A percentile compares a stretch with the other conserved stretches of the same genome.
phyloP scores from a whole-genome alignment of 2,113 vertebrate species.

The Heliornis fulica region DNA sequence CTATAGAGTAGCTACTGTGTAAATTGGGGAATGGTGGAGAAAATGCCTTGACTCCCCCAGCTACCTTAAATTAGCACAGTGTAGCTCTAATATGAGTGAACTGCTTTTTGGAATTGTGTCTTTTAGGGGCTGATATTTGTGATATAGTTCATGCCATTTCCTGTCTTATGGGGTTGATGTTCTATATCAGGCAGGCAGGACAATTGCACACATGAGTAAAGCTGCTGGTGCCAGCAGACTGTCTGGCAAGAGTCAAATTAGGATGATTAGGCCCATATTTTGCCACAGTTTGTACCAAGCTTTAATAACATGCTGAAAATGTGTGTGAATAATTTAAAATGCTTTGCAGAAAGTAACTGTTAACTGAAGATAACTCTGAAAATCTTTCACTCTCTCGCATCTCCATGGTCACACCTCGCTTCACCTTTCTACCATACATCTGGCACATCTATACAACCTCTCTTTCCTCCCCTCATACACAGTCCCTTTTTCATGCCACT shows the following conservation, averaged over 20 bases:
- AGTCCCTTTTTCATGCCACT: slow-evolving; percentile 98
- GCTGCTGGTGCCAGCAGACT: background rate
- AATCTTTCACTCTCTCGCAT: slow-evolving; percentile 77
- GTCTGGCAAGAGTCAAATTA: background rate
- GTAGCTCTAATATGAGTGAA: background rate
- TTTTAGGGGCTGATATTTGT: background rate
- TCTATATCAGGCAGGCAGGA: background rate
- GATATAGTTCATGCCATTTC: background rate
- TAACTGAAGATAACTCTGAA: slow-evolving; percentile 61
- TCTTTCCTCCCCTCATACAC: slow-evolving; percentile 76
- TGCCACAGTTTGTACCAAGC: background rate
- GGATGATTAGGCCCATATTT: background rate
- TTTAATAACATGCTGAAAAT: slow-evolving; percentile 12
- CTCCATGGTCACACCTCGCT: slow-evolving; percentile 74
- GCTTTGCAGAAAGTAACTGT: slow-evolving; percentile 43
- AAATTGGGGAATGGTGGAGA: background rate
- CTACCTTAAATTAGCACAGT: background rate
- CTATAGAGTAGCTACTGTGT: background rate
- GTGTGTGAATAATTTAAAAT: slow-evolving; percentile 48
- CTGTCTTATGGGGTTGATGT: background rate
- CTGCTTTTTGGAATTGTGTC: background rate
- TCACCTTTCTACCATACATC: slow-evolving; percentile 75
- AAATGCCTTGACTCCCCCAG: background rate
- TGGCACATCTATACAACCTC: slow-evolving; percentile 75
- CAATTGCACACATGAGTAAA: background rate